These are phyloP conservation scores for Microctenopoma lineatum DNA, from an alignment of 2,797 vertebrate species.

Conservation along the genomic window DNA sequence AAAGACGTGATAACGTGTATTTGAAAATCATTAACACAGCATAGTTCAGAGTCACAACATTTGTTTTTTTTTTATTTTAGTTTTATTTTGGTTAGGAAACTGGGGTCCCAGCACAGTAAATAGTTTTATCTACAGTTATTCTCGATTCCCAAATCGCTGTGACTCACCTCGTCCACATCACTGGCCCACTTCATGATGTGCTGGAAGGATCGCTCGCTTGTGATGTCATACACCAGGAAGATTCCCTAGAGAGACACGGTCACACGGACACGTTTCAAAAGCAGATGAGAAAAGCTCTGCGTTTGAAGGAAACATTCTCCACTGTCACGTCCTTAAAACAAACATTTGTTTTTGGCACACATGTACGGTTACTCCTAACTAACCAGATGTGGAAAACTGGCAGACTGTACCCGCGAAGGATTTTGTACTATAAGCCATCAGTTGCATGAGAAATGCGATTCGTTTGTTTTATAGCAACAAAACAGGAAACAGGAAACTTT, in stretches of 20 bases:
- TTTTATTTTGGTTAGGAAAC: background rate
- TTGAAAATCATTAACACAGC: slow-evolving; percentile 34
- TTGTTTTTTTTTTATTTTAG: background rate
- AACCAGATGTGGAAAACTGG: slow-evolving; percentile 27
- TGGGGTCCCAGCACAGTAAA: background rate
- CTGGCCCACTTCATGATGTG: slow-evolving; percentile 99
- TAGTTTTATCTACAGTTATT: slow-evolving; percentile 18
- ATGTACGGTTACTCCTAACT: slow-evolving; percentile 19
- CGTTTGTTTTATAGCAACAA: slow-evolving; percentile 16
- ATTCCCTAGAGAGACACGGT: slow-evolving; percentile 75
- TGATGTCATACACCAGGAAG: slow-evolving; percentile 96
- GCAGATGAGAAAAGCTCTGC: background rate
- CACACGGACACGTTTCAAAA: background rate
- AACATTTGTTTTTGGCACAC: background rate
- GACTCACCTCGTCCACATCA: slow-evolving; percentile 95
- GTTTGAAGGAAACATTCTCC: background rate
- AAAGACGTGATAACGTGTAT: slow-evolving; percentile 19
- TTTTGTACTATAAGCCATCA: background rate
- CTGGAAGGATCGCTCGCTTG: slow-evolving; percentile 96
- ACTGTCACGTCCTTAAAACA: background rate
- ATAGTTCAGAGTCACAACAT: slow-evolving; percentile 6
- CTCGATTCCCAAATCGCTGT: slow-evolving; percentile 21
- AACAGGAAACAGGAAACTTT: slow-evolving; percentile 17
- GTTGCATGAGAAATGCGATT: slow-evolving; percentile 5
- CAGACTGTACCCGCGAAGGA: background rate